Percentiles rank a stretch among this genome's conserved stretches.
Conservation (phyloP, 2,797 vertebrate species). For the Hypotaenidia philippensis region DNA sequence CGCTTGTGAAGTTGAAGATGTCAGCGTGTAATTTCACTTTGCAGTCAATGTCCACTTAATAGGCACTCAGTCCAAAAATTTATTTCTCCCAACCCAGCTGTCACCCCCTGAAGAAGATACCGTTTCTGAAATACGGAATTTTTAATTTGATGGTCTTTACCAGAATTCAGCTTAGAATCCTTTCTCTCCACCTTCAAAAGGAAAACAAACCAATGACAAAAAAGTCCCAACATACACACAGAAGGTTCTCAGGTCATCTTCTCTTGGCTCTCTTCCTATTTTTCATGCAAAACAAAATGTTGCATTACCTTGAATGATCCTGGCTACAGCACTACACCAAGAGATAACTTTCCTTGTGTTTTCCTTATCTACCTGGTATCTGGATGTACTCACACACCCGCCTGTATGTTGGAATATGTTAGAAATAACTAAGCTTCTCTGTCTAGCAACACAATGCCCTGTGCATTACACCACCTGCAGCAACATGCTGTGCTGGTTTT, state of each 20-base stretch:
- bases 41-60: not conserved
- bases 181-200: not conserved
- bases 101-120: not conserved
- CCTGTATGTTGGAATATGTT: not conserved
- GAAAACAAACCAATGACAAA: not conserved
- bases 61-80: not conserved
- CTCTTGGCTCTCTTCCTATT: not conserved
- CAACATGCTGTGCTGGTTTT: not conserved
- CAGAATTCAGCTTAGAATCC: not conserved
- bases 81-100: not conserved
- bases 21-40: not conserved
- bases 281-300: not conserved
- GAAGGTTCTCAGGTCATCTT: not conserved
- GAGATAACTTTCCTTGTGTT: not conserved
- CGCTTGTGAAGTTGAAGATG: not conserved
- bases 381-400: not conserved
- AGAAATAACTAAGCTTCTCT: not conserved
- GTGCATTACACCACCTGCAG: not conserved
- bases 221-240: rapidly evolving
- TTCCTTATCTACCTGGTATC: not conserved
- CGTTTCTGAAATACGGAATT: not conserved
- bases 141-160: not conserved
- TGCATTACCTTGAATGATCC: not conserved
- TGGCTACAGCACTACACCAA: not conserved
- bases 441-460: not conserved